Conservation (phyloP, 2,888 invertebrate species). For the Callyntrura guangdongensis region DNA sequence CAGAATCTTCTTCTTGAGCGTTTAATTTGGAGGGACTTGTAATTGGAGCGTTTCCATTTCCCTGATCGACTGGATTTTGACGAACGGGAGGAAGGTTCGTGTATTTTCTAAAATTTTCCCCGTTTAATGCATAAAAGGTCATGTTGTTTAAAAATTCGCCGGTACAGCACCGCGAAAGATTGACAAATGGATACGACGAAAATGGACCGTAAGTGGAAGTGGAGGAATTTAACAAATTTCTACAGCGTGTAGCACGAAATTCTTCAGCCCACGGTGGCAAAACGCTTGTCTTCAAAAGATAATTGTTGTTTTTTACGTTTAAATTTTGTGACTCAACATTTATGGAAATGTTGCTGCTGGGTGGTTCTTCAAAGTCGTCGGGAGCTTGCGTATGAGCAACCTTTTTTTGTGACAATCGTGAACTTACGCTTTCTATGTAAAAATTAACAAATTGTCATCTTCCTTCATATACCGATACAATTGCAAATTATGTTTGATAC, state of each 20-base stretch:
- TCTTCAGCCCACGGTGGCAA: slow-evolving; percentile 16
- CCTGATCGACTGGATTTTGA: background rate
- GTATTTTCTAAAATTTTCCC: background rate
- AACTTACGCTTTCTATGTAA: no score
- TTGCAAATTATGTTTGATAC: no score
- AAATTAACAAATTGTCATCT: no score
- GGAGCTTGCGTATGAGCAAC: background rate
- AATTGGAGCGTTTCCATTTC: background rate
- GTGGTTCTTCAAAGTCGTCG: background rate
- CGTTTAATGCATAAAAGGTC: background rate
- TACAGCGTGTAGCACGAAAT: slow-evolving; percentile 14
- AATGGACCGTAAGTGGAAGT: background rate
- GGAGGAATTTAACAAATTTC: background rate
- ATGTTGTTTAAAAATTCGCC: background rate
- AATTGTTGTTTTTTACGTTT: background rate
- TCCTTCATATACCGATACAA: no score
- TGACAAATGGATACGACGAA: background rate
- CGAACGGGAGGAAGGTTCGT: background rate
- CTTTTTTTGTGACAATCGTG: no score
- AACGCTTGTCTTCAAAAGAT: background rate
- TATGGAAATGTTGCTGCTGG: background rate
- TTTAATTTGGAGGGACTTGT: background rate
- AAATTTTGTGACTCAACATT: background rate
- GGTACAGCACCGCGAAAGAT: background rate
- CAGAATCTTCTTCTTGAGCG: background rate